Conservation (phyloP, 2,888 invertebrate genomes). For the Cyclophora albipunctata region DNA sequence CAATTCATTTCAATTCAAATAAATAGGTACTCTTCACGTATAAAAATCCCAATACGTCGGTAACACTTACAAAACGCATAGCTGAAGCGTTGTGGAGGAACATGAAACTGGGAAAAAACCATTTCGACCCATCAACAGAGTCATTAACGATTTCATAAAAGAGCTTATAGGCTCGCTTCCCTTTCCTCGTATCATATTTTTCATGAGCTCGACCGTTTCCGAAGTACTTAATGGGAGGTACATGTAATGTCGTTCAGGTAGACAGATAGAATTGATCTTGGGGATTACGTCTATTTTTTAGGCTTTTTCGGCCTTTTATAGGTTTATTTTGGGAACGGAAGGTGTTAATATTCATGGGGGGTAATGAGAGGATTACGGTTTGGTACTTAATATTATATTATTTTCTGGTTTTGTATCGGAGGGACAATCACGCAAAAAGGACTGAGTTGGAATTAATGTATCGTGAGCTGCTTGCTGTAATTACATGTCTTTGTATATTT, state of each 20-base stretch:
- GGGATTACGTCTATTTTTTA: not conserved
- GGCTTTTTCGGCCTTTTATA: not conserved
- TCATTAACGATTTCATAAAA: slow-evolving; percentile 70
- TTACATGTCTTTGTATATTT: too few relatives aligned
- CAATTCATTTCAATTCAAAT: too few relatives aligned
- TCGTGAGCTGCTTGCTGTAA: too few relatives aligned
- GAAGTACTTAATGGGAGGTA: slow-evolving; percentile 32
- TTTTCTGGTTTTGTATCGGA: too few relatives aligned
- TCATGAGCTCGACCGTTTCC: slow-evolving; percentile 56
- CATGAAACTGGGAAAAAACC: slow-evolving; percentile 43
- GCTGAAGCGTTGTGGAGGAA: slow-evolving; percentile 38
- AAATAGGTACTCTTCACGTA: not conserved
- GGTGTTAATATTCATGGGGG: not conserved
- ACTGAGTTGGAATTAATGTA: too few relatives aligned
- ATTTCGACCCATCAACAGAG: slow-evolving; percentile 46
- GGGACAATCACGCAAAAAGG: too few relatives aligned
- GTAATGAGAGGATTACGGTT: not conserved
- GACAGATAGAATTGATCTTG: slow-evolving; percentile 10
- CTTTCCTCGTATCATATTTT: slow-evolving; percentile 60
- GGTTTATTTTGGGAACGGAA: not conserved
- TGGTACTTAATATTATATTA: too few relatives aligned
- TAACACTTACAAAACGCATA: slow-evolving; percentile 36
- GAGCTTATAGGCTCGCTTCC: slow-evolving; percentile 58
- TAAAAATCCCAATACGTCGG: slow-evolving; percentile 14
- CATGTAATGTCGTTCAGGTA: slow-evolving; percentile 11